A percentile compares a stretch with the other conserved stretches of the same genome.
These are phyloP conservation scores for Cryptus armator DNA, from an alignment of 2,888 invertebrate genomes.

Conservation along the genomic window DNA sequence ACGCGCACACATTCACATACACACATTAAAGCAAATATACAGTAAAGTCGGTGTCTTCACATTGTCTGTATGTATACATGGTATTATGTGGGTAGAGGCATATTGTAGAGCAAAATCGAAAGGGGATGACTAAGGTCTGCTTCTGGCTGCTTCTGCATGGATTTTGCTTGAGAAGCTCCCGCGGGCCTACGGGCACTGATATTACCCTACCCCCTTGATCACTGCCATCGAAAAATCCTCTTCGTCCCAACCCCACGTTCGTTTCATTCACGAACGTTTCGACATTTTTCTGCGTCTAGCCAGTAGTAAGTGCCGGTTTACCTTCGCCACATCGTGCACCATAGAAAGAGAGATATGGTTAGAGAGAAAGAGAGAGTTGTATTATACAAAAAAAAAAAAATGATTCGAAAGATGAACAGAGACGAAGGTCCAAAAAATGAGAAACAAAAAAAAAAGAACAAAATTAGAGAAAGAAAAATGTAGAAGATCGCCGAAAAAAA, in stretches of 20 bases:
- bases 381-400: slow-evolving; percentile 60
- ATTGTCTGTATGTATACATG: slow-evolving; percentile 23
- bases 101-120: slow-evolving; percentile 50
- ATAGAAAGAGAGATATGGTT: slow-evolving; percentile 37
- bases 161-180: slow-evolving; percentile 62
- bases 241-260: slow-evolving; percentile 62
- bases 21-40: slow-evolving; percentile 29
- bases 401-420: not conserved
- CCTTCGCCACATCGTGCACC: slow-evolving; percentile 54
- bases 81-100: slow-evolving; percentile 29
- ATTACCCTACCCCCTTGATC: slow-evolving; percentile 83
- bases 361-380: slow-evolving; percentile 28
- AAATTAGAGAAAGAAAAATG: slow-evolving; percentile 41
- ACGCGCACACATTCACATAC: slow-evolving; percentile 7
- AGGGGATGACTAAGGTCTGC: slow-evolving; percentile 39
- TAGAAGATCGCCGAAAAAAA: slow-evolving; percentile 53
- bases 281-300: slow-evolving; percentile 85
- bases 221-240: slow-evolving; percentile 81
- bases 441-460: slow-evolving; percentile 25
- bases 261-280: slow-evolving; percentile 79
- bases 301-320: slow-evolving; percentile 83
- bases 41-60: not conserved
- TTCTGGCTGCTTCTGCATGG: slow-evolving; percentile 58
- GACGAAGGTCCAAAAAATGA: slow-evolving; percentile 30
- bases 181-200: slow-evolving; percentile 79